Conservation (phyloP, 2,797 vertebrate genomes). For the Moxostoma hubbsi region DNA sequence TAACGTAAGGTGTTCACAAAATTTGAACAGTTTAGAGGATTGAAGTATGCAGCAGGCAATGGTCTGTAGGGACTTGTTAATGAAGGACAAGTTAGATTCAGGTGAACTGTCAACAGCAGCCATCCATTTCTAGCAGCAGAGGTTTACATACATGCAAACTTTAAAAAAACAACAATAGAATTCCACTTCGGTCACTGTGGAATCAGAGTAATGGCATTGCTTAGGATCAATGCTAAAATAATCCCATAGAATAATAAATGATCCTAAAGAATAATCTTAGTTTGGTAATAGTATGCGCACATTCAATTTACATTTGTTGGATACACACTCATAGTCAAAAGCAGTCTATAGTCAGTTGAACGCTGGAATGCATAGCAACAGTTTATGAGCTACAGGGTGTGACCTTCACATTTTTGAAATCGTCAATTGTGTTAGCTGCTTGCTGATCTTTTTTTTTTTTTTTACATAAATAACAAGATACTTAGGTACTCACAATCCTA, state of each 20-base stretch:
- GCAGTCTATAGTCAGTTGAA: neutral
- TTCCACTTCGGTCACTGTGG: neutral
- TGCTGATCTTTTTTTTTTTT: neutral
- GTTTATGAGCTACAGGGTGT: constrained; percentile 29
- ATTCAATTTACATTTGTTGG: no score
- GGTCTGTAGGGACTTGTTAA: neutral
- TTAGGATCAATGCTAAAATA: neutral
- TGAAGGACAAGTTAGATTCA: neutral
- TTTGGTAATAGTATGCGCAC: no score
- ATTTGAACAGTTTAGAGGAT: neutral
- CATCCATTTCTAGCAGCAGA: no score
- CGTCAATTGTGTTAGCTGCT: neutral
- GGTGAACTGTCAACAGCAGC: neutral
- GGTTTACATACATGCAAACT: no score
- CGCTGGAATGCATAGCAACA: constrained; percentile 5
- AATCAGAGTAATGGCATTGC: neutral
- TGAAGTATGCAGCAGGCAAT: neutral
- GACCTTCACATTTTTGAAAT: neutral
- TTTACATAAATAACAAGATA: neutral
- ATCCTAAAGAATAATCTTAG: neutral
- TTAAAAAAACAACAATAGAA: neutral
- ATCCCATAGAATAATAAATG: neutral
- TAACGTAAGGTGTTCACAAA: neutral
- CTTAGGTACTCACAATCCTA: neutral
- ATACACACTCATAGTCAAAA: neutral